Evolutionary conservation across 1,140 invertebrate genomes (phyloP).

Genomic region (Cotesia vestalis): DNA sequence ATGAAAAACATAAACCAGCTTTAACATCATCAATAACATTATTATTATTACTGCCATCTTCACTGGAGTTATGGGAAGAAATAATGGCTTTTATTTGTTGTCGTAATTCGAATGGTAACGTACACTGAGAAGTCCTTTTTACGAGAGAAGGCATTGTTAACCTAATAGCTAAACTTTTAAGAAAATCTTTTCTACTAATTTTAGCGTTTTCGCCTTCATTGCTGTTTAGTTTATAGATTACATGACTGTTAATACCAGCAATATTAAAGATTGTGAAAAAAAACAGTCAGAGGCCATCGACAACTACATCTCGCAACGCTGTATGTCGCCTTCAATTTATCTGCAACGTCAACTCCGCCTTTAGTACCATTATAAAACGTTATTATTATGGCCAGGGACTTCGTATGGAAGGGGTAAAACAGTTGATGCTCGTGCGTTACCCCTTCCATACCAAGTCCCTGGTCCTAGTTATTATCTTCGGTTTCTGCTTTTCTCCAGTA

Average conservation of each 20-base stretch:
- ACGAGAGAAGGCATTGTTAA: background rate
- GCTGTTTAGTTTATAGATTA: background rate
- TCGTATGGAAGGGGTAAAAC: too few relatives aligned
- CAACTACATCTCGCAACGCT: background rate
- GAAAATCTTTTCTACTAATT: background rate
- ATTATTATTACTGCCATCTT: constrained; percentile 1
- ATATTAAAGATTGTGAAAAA: background rate
- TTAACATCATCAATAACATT: background rate
- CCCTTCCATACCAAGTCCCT: too few relatives aligned
- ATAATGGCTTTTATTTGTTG: too few relatives aligned
- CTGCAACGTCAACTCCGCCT: background rate
- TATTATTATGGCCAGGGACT: too few relatives aligned
- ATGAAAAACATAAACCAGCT: background rate
- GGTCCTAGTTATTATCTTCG: too few relatives aligned
- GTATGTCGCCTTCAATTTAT: background rate
- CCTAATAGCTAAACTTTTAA: background rate
- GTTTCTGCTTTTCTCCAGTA: too few relatives aligned
- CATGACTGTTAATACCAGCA: background rate
- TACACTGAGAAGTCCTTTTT: too few relatives aligned
- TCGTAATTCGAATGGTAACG: too few relatives aligned
- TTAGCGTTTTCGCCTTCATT: background rate
- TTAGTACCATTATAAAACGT: background rate
- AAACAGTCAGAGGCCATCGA: background rate
- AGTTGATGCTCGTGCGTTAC: too few relatives aligned
- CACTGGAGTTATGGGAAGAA: background rate